phyloP scores from a whole-genome alignment of 1,140 invertebrate species.

The Ditylenchus dipsaci region DNA sequence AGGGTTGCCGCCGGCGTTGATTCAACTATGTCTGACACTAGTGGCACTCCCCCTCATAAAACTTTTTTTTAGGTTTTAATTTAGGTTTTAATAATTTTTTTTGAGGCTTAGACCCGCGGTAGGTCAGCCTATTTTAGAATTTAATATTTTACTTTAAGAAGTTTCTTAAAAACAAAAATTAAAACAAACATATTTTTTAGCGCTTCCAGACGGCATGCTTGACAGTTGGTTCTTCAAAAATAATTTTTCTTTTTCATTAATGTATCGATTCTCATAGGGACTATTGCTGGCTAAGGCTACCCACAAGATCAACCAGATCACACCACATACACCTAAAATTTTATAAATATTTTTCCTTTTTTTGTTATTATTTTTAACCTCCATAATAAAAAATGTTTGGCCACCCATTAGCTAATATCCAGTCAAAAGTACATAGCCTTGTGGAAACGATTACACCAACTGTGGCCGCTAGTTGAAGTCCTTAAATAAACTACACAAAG shows the following conservation, averaged over 20 bases:
- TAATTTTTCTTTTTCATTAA: slow-evolving; percentile 16
- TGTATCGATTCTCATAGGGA: slow-evolving; percentile 4
- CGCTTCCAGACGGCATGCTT: background rate
- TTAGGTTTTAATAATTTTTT: no score
- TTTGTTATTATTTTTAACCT: background rate
- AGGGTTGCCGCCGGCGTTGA: no score
- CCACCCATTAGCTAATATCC: background rate
- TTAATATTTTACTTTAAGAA: no score
- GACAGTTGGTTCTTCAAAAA: slow-evolving; percentile 13
- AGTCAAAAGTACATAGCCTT: background rate
- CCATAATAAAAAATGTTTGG: background rate
- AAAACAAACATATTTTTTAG: slow-evolving; percentile 5
- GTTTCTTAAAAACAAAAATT: no score
- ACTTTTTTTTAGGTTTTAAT: no score
- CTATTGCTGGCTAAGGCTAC: background rate
- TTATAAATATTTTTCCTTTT: no score
- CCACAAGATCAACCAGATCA: background rate
- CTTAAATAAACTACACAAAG: background rate
- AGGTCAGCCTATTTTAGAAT: no score
- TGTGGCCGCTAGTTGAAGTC: background rate
- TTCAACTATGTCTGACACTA: no score
- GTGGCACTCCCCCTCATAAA: no score
- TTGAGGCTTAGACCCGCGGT: no score
- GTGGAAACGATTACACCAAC: background rate
- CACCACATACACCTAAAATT: background rate